Percentiles rank a stretch among this genome's conserved stretches.
Evolutionary conservation across 2,113 vertebrate genomes (phyloP).

Genomic region (Rhabdornis inornatus): DNA sequence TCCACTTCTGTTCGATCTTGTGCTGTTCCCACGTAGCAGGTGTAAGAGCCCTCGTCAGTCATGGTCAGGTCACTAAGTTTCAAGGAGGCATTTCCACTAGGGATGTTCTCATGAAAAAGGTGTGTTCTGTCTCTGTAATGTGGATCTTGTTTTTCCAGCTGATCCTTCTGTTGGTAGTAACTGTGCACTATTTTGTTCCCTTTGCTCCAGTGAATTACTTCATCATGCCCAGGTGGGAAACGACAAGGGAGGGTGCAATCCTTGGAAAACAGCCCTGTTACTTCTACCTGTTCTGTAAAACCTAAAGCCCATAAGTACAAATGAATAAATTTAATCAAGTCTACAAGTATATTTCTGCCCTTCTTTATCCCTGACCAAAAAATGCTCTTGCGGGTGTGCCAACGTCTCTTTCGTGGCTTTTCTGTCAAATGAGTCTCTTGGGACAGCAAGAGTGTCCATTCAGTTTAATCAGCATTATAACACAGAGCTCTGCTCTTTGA

Average conservation of each 20-base stretch:
- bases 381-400: neutral
- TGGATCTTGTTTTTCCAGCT: neutral
- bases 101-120: constrained; percentile 52
- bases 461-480: neutral
- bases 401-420: neutral
- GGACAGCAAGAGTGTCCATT: neutral
- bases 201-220: constrained; percentile 76
- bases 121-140: constrained; percentile 61
- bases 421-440: neutral
- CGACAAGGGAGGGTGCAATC: constrained; percentile 66
- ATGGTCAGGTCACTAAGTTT: constrained; percentile 2
- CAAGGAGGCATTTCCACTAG: constrained; percentile 71
- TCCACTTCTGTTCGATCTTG: neutral
- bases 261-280: constrained; percentile 42
- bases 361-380: neutral
- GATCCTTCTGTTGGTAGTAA: constrained; percentile 55
- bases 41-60: constrained; percentile 63
- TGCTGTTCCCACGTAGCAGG: constrained; percentile 64
- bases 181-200: constrained; percentile 57
- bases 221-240: constrained; percentile 42
- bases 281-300: neutral
- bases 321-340: neutral
- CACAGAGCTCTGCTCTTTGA: neutral
- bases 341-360: neutral
- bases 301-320: neutral